Base-by-base conservation (phyloP, 2,797 vertebrate genomes). In the Garrulus glandarius region DNA sequence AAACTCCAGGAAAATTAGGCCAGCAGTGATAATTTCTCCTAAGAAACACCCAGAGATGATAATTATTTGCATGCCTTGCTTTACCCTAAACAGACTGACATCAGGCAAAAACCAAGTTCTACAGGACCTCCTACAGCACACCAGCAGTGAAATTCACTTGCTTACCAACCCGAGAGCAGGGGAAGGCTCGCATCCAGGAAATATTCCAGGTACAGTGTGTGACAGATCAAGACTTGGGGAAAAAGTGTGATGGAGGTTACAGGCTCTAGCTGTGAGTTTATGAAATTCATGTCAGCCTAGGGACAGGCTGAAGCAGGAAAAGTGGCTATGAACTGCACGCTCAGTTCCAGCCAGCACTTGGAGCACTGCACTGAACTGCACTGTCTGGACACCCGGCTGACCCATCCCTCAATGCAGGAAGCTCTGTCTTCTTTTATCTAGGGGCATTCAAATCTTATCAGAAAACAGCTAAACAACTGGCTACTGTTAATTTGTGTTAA, bases 351-450 rank as follows among this genome's bases (percentile, higher is more conserved):
- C 50, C n/a, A 47, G 11, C 60, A 15, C 53, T 1, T 30, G 63
- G 43, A 55, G 79, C 34, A 9, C 15, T 30, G 30, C 56, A 47
- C 0, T n/a, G 30, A 41, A 19, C 41, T 18, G 24, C 29, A 17
- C 6, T 4, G 0, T 7, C 53, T 53, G 76, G 5, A 12, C 11
- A 10, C 6, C 18, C 0, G 0, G 26, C 37, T 71, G 32, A 47
- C 6, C 20, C 13, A 15, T 3, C 32, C 12, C 37, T 26, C 55
- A 57, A 10, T n/a, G 2, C 13, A 26, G 17, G 49, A 15, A 68
- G 34, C 12, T 86, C 9, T 29, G 22, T 10, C 32, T 56, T 37
- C 30, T 70, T 50, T 50, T 10, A 30, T 16, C 26, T 22, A 34
- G 8, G 7, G 9, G 3, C 32, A 56, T 47, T 36, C 50, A 44